Evolutionary conservation across 2,888 invertebrate species (phyloP).

Genomic region (Oxystoma pomonae): DNA sequence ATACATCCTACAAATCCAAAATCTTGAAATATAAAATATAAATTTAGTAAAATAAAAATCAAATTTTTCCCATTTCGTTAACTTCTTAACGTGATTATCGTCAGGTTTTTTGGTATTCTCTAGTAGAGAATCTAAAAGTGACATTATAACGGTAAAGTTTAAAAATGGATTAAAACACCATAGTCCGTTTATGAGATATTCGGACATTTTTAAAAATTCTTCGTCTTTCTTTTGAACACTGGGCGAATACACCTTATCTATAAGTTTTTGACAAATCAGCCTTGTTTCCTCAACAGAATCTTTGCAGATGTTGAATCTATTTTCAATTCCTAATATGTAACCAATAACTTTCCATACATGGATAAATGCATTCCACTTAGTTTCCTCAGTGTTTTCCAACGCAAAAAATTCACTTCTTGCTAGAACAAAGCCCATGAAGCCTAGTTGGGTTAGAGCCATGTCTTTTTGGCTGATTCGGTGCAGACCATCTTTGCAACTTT

Average conservation of each 20-base stretch:
- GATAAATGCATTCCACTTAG: slow-evolving; percentile 69
- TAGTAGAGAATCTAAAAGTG: slow-evolving; percentile 35
- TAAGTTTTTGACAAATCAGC: slow-evolving; percentile 55
- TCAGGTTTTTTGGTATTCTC: slow-evolving; percentile 23
- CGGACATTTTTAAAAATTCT: slow-evolving; percentile 63
- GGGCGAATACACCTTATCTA: slow-evolving; percentile 60
- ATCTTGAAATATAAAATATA: slow-evolving; percentile 23
- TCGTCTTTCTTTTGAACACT: slow-evolving; percentile 53
- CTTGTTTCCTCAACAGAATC: slow-evolving; percentile 60
- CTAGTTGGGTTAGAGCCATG: slow-evolving; percentile 82
- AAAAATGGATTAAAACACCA: slow-evolving; percentile 60
- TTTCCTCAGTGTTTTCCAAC: slow-evolving; percentile 54
- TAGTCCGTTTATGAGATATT: slow-evolving; percentile 62
- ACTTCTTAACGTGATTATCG: not conserved
- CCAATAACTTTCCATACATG: slow-evolving; percentile 86
- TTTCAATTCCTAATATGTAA: slow-evolving; percentile 75
- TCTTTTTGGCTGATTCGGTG: slow-evolving; percentile 74
- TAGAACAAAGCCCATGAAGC: slow-evolving; percentile 75
- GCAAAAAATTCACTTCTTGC: slow-evolving; percentile 54
- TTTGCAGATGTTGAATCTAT: slow-evolving; percentile 72
- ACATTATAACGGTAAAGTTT: slow-evolving; percentile 55
- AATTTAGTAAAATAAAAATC: slow-evolving; percentile 20
- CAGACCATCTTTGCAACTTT: slow-evolving; percentile 48
- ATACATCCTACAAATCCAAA: slow-evolving; percentile 28
- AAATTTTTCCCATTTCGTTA: not conserved